Evolutionary conservation across 2,797 vertebrate genomes (phyloP).

Genomic region (Cuniculus paca): DNA sequence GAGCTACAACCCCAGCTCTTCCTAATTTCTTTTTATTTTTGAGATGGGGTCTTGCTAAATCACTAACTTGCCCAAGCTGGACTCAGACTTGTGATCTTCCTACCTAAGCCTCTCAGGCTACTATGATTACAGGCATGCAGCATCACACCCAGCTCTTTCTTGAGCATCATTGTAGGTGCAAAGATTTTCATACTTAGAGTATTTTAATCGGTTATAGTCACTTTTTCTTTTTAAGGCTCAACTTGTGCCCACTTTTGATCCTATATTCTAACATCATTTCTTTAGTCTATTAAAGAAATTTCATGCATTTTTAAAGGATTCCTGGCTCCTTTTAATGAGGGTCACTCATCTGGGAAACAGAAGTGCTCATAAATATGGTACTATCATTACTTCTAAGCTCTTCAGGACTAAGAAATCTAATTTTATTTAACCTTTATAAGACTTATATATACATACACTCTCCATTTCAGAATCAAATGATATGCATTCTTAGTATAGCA

Average conservation of each 20-base stretch:
- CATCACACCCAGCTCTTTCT: not conserved
- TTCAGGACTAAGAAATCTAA: not conserved
- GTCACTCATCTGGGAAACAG: not conserved
- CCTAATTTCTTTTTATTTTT: not conserved
- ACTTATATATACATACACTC: constrained; percentile 87
- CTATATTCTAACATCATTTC: not conserved
- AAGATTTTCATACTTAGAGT: constrained; percentile 36
- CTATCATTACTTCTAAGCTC: not conserved
- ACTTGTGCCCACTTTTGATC: not conserved
- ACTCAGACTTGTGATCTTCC: not conserved
- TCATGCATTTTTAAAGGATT: not conserved
- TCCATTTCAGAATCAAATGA: constrained; percentile 90
- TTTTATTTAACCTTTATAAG: not conserved
- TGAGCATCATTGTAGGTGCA: not conserved
- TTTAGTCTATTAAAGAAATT: constrained; percentile 14
- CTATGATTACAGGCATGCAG: not conserved
- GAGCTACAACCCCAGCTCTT: not conserved
- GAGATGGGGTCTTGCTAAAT: not conserved
- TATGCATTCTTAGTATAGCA: constrained; percentile 89
- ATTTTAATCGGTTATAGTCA: constrained; percentile 38
- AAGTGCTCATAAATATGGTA: not conserved
- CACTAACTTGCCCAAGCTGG: not conserved
- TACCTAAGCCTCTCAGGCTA: not conserved
- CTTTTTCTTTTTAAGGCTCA: constrained; percentile 46
- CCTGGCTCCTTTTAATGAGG: not conserved